phyloP scores from a whole-genome alignment of 2,888 invertebrate species.

The Lissonota sp. region DNA sequence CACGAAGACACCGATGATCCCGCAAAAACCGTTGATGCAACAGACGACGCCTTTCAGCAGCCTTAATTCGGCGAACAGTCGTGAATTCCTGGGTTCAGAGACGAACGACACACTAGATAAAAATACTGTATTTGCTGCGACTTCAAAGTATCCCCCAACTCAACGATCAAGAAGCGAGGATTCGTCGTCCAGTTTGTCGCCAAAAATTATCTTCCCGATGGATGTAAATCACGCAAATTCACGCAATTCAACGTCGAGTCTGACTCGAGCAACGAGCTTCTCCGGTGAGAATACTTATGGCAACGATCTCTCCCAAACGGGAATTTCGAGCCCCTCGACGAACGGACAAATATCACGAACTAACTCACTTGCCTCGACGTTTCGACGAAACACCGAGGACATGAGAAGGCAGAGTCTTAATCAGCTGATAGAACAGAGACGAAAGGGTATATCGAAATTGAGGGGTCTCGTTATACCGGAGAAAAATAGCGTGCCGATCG shows the following conservation, averaged over 20 bases:
- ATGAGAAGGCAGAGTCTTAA: conserved; percentile 89
- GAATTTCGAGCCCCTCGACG: conserved; percentile 82
- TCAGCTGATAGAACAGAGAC: conserved; percentile 92
- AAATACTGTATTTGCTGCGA: neutral
- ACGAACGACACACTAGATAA: conserved; percentile 32
- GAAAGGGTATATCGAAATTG: conserved; percentile 92
- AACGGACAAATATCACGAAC: conserved; percentile 75
- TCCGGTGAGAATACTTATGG: conserved; percentile 79
- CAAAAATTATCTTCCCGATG: conserved; percentile 15
- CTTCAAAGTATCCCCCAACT: neutral
- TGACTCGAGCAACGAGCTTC: conserved; percentile 83
- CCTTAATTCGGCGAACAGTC: conserved; percentile 63
- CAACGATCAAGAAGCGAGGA: conserved; percentile 14
- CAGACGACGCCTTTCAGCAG: conserved; percentile 8
- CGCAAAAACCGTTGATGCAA: conserved; percentile 47
- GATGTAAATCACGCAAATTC: conserved; percentile 34
- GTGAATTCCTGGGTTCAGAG: conserved; percentile 32
- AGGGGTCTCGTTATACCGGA: conserved; percentile 96
- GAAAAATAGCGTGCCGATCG: conserved; percentile 84
- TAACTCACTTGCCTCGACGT: conserved; percentile 78
- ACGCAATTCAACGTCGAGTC: conserved; percentile 56
- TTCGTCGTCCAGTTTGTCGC: conserved; percentile 8
- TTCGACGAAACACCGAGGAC: conserved; percentile 79
- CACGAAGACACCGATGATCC: conserved; percentile 56
- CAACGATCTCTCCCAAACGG: conserved; percentile 85